phyloP scores from a whole-genome alignment of 2,797 vertebrate genomes.

The Pangasius sanitwongsei region DNA sequence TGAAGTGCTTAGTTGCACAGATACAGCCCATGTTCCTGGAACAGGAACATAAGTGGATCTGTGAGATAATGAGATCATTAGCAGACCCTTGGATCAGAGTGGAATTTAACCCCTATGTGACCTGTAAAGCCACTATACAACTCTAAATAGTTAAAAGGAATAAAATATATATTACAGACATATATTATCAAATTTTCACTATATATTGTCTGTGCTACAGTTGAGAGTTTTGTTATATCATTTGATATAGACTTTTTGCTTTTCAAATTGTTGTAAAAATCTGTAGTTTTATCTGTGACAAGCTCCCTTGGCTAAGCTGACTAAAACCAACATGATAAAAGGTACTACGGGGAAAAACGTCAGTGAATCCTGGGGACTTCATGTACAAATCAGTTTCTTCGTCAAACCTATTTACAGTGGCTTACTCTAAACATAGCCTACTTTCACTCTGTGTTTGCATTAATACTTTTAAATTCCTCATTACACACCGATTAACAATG shows the following conservation, averaged over 20 bases:
- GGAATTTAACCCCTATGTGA: conserved; percentile 34
- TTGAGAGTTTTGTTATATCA: not conserved
- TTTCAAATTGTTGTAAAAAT: not conserved
- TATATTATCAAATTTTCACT: no score
- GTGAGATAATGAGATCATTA: conserved; percentile 48
- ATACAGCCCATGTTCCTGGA: conserved; percentile 34
- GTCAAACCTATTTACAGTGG: not conserved
- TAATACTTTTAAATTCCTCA: conserved; percentile 58
- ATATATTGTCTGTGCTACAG: not conserved
- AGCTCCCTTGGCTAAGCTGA: not conserved
- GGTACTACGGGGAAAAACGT: conserved; percentile 16
- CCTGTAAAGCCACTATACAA: conserved; percentile 26
- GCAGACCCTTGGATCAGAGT: conserved; percentile 37
- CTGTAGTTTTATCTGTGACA: not conserved
- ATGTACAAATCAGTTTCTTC: conserved; percentile 30
- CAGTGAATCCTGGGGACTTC: conserved; percentile 22
- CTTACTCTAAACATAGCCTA: conserved; percentile 8
- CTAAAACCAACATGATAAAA: conserved; percentile 22
- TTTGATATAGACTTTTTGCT: not conserved
- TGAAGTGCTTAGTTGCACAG: conserved; percentile 12
- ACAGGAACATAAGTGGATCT: conserved; percentile 32
- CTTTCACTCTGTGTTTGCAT: conserved; percentile 46
- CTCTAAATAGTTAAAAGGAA: not conserved
- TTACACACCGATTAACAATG: conserved; percentile 57
- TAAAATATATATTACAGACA: not conserved